Base-by-base conservation (phyloP, 2,113 vertebrate genomes). In the Aythya baeri region DNA sequence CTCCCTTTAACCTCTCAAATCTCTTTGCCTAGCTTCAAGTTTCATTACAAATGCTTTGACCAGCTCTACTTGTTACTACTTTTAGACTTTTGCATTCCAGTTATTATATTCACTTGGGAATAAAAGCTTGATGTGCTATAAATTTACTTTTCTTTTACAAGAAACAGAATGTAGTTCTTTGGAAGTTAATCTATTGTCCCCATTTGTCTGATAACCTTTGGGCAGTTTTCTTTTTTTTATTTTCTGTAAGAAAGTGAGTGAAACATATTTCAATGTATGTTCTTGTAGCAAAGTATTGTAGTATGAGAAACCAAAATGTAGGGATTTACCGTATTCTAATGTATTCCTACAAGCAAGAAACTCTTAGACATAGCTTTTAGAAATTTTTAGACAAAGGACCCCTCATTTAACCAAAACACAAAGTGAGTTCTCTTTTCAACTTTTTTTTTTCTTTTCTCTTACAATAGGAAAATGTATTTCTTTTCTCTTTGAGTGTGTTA, bases 201-300 rank as follows among this genome's bases (percentile, higher is more conserved):
- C 96, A 90, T 97, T 97, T 88, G n/a, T 91, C 81, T 97, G 98
- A 98, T 98, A 98, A 98, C 96, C 96, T 97, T 97, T 96, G 96
- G 86, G 59, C 76, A 85, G 29, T n/a, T 95, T 94, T 92, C 86
- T 44, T 89, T 91, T 89, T 91, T 98, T 91, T 50, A 23, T 96
- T 92, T 89, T 44, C 91, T 98, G 91, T 91, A 74, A 92, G 86
- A 90, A 95, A 95, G 70, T 96, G 94, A 97, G 83, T 88, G 90
- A 94, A 96, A 93, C 94, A 93, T 93, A 72, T 92, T 97, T 96
- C 73, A 66, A n/a, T 86, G 55, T 91, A n/a, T 86, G 55, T 91
- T 89, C 84, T 93, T 85, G n/a, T 78, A 94, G 70, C 15, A 32
- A 91, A 89, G 82, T 94, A 65, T 87, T 94, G 61, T 57, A 54